Conservation (phyloP, 2,797 vertebrate genomes). For the Schizopygopsis malacanthus region DNA sequence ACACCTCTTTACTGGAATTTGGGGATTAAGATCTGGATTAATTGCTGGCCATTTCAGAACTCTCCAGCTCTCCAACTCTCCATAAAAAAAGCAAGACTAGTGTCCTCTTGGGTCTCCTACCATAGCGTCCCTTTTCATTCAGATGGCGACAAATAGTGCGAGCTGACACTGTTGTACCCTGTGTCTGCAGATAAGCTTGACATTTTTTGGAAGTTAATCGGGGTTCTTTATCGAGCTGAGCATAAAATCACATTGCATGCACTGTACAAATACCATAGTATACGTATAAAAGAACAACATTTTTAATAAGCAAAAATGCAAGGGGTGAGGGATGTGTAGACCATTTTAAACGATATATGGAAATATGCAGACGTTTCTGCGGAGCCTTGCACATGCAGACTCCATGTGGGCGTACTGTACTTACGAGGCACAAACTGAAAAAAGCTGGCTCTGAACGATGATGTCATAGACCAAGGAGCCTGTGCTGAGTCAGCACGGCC, state of each 20-base stretch:
- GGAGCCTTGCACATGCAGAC: background rate
- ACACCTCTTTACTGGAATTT: too few species aligned
- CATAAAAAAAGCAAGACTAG: too few species aligned
- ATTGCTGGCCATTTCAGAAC: too few species aligned
- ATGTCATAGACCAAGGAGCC: conserved; percentile 31
- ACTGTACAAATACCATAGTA: background rate
- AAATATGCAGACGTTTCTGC: background rate
- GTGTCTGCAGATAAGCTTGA: too few species aligned
- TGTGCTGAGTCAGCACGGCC: conserved; percentile 35
- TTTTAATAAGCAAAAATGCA: background rate
- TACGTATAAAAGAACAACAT: background rate
- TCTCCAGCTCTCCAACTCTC: too few species aligned
- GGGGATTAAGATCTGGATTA: too few species aligned
- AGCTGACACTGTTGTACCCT: too few species aligned
- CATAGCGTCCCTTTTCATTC: too few species aligned
- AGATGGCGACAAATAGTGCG: too few species aligned
- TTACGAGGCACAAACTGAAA: background rate
- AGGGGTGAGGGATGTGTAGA: background rate
- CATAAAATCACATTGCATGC: background rate
- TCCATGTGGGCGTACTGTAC: background rate
- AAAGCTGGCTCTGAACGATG: conserved; percentile 35
- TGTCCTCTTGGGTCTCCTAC: too few species aligned
- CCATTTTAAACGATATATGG: background rate
- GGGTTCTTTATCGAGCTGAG: too few species aligned
- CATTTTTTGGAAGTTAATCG: too few species aligned